phyloP scores from a whole-genome alignment of 1,140 invertebrate species.

The Leptopilina boulardi region DNA sequence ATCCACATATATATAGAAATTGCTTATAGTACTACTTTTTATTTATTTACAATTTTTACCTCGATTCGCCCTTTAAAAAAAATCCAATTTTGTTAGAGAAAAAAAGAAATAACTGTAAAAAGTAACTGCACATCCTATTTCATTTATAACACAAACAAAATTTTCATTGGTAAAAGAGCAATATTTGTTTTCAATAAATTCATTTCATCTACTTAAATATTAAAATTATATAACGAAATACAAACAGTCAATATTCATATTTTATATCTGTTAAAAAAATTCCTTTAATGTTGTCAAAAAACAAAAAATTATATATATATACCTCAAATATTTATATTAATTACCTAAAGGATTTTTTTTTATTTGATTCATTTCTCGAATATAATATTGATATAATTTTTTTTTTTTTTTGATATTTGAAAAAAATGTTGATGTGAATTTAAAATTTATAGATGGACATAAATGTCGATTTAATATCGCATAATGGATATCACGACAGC shows the following conservation, averaged over 20 bases:
- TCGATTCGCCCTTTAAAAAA: background rate
- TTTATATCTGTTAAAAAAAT: background rate
- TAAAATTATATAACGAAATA: background rate
- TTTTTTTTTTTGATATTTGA: too few species aligned
- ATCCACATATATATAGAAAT: background rate
- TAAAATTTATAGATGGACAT: background rate
- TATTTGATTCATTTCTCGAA: too few species aligned
- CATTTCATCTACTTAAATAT: background rate
- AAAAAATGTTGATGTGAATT: background rate
- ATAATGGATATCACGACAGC: constrained; percentile 19
- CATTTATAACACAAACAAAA: constrained; percentile 8
- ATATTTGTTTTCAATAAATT: constrained; percentile 15
- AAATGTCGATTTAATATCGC: constrained; percentile 16
- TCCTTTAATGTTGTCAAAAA: too few species aligned
- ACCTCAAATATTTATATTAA: too few species aligned
- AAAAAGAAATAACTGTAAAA: background rate
- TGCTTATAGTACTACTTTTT: background rate
- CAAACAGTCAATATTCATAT: background rate
- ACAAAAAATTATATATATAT: too few species aligned
- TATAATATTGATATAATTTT: too few species aligned
- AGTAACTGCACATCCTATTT: background rate
- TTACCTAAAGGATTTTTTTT: too few species aligned
- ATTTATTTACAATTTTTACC: constrained; percentile 15
- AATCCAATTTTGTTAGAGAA: background rate
- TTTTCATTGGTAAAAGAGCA: background rate